Base-by-base conservation (phyloP, 2,113 vertebrate genomes). In the Pomatostomus ruficeps region DNA sequence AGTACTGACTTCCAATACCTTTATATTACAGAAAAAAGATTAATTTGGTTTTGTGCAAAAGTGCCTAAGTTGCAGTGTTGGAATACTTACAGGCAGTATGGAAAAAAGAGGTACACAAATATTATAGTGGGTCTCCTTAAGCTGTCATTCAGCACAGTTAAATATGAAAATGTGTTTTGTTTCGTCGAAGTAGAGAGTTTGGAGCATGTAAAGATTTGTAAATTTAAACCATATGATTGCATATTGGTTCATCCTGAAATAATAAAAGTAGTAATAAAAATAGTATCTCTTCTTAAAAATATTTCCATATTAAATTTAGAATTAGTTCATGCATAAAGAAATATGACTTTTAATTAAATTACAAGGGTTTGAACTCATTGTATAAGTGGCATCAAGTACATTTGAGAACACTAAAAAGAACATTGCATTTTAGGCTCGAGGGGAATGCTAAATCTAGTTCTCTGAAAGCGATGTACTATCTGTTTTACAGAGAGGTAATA, bases 211-310 rank as follows among this genome's bases (percentile, higher is more conserved):
- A 88, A 79, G 54, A 91, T 95, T 76, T 91, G 35, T 70, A 88
- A 94, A 96, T 89, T 76, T 89, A 89, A 94, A 88, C 63, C 85
- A 92, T 86, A 81, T 76, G 85, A 75, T 88, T 88, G 21, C 23
- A 33, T 85, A 75, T 83, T 89, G 80, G n/a, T 28, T 87, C 74
- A 88, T 88, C 67, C 78, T 91, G 90, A 90, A 95, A 79, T 78
- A 95, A 93, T 88, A 66, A 82, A 91, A 83, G 16, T 83, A 93
- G 76, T 88, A 67, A 90, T 65, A 90, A 76, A 85, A 93, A 66
- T 68, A 94, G 58, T 88, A 72, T 85, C 42, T 85, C 42, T 87
- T 81, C 71, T 75, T 14, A 7, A 83, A 90, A 85, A 62, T 88
- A 80, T 91, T 90, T 93, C 89, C 51, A 6, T 82, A 18, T 45